These are phyloP conservation scores for Knipowitschia caucasica DNA, from an alignment of 2,797 vertebrate genomes.

Conservation along the genomic window DNA sequence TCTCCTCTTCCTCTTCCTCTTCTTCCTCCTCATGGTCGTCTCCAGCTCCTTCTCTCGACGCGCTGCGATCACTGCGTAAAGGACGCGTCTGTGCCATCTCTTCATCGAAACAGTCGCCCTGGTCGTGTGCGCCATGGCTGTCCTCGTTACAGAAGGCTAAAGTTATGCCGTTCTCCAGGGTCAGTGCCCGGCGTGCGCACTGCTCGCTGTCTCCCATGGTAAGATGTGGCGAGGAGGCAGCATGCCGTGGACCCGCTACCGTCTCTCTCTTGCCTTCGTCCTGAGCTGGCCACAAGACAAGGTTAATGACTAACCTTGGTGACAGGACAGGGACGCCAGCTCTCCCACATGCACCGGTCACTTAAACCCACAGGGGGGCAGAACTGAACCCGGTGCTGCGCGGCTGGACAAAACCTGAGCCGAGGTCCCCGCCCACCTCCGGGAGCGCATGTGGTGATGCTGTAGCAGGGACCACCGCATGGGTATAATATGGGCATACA, in stretches of 20 bases:
- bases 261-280: slow-evolving; percentile 32
- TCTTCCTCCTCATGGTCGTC: background rate
- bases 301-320: slow-evolving; percentile 75
- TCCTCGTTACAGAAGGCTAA: slow-evolving; percentile 62
- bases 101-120: slow-evolving; percentile 24
- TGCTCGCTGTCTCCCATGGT: slow-evolving; percentile 68
- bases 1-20: slow-evolving; percentile 7
- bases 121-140: slow-evolving; percentile 30
- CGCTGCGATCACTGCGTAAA: slow-evolving; percentile 27
- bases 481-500: too few relatives aligned
- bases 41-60: too few relatives aligned
- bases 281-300: slow-evolving; percentile 47
- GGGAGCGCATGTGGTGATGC: background rate
- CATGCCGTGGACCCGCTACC: slow-evolving; percentile 62
- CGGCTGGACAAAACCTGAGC: slow-evolving; percentile 45
- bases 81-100: slow-evolving; percentile 40
- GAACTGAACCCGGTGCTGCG: slow-evolving; percentile 24
- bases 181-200: slow-evolving; percentile 35
- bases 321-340: slow-evolving; percentile 18
- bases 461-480: background rate
- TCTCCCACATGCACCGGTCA: slow-evolving; percentile 40
- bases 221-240: slow-evolving; percentile 56
- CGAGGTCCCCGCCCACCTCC: slow-evolving; percentile 30
- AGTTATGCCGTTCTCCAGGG: slow-evolving; percentile 52
- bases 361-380: slow-evolving; percentile 66